Conservation (phyloP, 2,888 invertebrate genomes). For the Pristionchus maxplancki region DNA sequence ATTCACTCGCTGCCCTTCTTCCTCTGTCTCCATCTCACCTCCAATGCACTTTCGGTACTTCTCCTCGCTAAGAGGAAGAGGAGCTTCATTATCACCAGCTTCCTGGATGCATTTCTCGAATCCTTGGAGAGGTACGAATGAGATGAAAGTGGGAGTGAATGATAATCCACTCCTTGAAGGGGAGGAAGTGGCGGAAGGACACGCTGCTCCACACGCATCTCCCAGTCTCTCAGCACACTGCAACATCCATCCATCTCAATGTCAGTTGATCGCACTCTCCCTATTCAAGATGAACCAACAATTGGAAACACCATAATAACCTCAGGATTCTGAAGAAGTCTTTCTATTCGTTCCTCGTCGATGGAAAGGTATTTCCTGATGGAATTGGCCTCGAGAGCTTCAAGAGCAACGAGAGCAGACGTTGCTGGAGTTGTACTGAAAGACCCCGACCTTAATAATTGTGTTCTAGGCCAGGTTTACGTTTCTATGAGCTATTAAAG, state of each 20-base stretch:
- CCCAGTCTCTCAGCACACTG: conserved; percentile 41
- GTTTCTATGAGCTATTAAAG: neutral
- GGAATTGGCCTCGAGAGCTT: conserved; percentile 49
- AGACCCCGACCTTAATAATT: neutral
- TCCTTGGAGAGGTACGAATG: conserved; percentile 44
- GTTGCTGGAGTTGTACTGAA: conserved; percentile 25
- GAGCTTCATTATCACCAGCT: neutral
- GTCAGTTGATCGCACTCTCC: no score
- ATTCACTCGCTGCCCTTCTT: no score
- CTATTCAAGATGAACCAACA: no score
- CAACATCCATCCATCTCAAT: neutral
- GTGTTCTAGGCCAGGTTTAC: neutral
- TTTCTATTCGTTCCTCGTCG: neutral
- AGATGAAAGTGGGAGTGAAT: conserved; percentile 42
- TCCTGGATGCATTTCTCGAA: conserved; percentile 21
- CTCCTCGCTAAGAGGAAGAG: conserved; percentile 2
- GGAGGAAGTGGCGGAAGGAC: conserved; percentile 21
- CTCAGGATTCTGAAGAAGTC: conserved; percentile 12
- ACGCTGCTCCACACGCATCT: conserved; percentile 39
- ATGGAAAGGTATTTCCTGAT: conserved; percentile 20
- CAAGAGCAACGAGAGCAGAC: conserved; percentile 41
- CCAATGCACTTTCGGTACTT: conserved; percentile 43
- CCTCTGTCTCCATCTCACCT: conserved; percentile 27
- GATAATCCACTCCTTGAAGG: conserved; percentile 14
- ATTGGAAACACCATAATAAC: no score